These are phyloP conservation scores for Deilephila elpenor DNA, from an alignment of 2,888 invertebrate genomes.

Conservation along the genomic window DNA sequence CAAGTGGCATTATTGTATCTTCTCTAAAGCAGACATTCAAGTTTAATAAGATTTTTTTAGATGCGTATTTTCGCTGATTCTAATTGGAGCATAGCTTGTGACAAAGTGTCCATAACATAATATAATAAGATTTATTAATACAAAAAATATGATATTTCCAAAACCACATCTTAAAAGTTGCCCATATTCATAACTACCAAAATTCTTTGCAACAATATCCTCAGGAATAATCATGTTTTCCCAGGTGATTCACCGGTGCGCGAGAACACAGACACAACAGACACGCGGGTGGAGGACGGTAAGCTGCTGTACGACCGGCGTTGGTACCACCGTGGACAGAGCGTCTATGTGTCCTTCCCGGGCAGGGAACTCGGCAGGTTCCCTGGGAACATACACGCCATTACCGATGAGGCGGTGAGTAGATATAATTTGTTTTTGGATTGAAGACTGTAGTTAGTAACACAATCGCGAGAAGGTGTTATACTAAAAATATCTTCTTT, in stretches of 20 bases:
- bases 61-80: no score
- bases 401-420: constrained; percentile 94
- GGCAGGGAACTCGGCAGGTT: constrained; percentile 94
- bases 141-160: no score
- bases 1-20: no score
- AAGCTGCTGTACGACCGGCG: constrained; percentile 96
- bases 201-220: no score
- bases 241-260: constrained; percentile 75
- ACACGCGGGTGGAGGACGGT: constrained; percentile 97
- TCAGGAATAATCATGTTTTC: not conserved
- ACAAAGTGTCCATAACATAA: not conserved
- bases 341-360: constrained; percentile 90
- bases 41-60: no score
- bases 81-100: no score
- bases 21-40: no score
- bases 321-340: constrained; percentile 98
- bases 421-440: not conserved
- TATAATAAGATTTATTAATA: no score
- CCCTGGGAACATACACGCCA: constrained; percentile 95
- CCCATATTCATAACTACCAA: no score
- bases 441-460: not conserved
- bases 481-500: no score
- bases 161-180: no score
- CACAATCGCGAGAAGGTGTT: no score
- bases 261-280: constrained; percentile 77